Conservation (phyloP, 2,888 invertebrate species). For the Drosophila imparisetae region DNA sequence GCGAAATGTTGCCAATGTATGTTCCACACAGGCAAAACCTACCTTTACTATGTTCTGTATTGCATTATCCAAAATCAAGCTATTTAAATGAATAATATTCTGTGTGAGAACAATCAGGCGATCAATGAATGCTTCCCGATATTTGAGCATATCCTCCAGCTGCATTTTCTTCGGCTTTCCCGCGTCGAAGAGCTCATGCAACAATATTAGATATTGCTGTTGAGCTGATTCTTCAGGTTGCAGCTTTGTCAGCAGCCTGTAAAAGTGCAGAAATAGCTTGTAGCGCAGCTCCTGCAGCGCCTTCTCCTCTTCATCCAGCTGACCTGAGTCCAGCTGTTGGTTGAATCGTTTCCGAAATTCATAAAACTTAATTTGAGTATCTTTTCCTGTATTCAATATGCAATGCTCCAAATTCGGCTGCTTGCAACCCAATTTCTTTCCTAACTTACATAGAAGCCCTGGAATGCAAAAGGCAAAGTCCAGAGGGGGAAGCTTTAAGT, state of each 20-base stretch:
- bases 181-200: conserved; percentile 23
- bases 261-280: conserved; percentile 37
- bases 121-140: conserved; percentile 17
- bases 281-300: conserved; percentile 10
- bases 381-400: not conserved
- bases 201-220: conserved; percentile 19
- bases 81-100: conserved; percentile 1
- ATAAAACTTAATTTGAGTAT: not conserved
- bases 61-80: not conserved
- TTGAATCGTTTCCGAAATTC: conserved; percentile 34
- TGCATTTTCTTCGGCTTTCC: not conserved
- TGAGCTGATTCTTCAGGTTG: conserved; percentile 14
- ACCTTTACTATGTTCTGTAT: not conserved
- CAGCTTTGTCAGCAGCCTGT: conserved; percentile 21
- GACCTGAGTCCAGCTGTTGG: not conserved
- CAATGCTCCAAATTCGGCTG: not conserved
- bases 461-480: not conserved
- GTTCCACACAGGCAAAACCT: not conserved
- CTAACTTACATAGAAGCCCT: not conserved
- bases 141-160: not conserved
- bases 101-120: conserved; percentile 6
- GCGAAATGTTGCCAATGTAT: too few species aligned
- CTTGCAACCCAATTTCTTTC: conserved; percentile 2
- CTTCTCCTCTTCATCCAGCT: not conserved
- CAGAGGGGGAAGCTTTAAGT: not conserved